These are phyloP conservation scores for Metellina segmentata DNA, from an alignment of 2,888 invertebrate genomes.

Conservation along the genomic window DNA sequence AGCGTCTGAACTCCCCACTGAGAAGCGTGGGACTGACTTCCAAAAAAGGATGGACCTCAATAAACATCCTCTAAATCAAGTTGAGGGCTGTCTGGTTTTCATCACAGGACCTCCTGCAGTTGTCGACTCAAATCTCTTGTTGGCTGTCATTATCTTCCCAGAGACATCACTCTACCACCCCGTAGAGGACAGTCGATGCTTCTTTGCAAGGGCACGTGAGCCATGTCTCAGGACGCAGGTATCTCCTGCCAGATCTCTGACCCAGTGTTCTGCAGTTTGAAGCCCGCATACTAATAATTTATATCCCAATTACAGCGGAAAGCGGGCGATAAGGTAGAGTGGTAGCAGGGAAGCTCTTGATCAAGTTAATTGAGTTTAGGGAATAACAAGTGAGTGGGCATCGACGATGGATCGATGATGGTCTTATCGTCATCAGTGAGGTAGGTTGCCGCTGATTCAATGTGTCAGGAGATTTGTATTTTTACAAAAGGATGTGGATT, in stretches of 20 bases:
- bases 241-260: not conserved
- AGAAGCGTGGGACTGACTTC: too few relatives aligned
- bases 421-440: too few relatives aligned
- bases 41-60: too few relatives aligned
- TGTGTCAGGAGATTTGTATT: too few relatives aligned
- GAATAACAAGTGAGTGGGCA: not conserved
- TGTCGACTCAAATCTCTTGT: not conserved
- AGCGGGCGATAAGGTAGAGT: not conserved
- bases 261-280: not conserved
- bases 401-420: too few relatives aligned
- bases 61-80: too few relatives aligned
- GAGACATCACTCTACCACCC: not conserved
- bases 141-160: not conserved
- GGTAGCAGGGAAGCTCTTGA: constrained; percentile 3
- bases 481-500: too few relatives aligned
- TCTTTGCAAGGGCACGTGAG: not conserved
- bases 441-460: too few relatives aligned
- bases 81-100: too few relatives aligned
- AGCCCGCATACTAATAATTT: constrained; percentile 36
- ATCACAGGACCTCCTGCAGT: not conserved
- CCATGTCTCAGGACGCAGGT: not conserved
- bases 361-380: constrained; percentile 49
- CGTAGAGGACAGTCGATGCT: not conserved
- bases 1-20: too few relatives aligned
- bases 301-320: constrained; percentile 37